phyloP scores from a whole-genome alignment of 2,888 invertebrate genomes.

The Perizoma affinitatum region DNA sequence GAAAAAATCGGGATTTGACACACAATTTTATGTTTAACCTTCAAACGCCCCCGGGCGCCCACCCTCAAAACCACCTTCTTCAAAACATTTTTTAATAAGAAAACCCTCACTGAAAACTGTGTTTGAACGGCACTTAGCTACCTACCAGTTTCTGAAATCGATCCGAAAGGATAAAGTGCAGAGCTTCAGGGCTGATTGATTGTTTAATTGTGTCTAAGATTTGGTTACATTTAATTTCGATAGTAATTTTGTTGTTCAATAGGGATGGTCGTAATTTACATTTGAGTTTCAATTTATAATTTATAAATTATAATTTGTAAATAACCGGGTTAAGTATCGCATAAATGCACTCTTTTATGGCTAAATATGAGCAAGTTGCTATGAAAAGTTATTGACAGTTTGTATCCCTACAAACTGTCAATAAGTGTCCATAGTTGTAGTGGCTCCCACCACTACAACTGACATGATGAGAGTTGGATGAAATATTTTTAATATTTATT shows the following conservation, averaged over 20 bases:
- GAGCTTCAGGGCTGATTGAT: slow-evolving; percentile 44
- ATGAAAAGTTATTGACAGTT: slow-evolving; percentile 29
- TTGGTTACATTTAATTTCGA: slow-evolving; percentile 43
- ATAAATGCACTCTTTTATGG: slow-evolving; percentile 14
- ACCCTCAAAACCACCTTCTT: slow-evolving; percentile 5
- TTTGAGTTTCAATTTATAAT: slow-evolving; percentile 19
- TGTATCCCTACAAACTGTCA: too few species aligned
- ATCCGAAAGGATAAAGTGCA: slow-evolving; percentile 39
- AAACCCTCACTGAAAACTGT: slow-evolving; percentile 16
- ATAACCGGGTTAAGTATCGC: slow-evolving; percentile 22
- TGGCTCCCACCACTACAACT: too few species aligned
- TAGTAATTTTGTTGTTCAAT: slow-evolving; percentile 33
- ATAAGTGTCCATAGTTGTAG: too few species aligned
- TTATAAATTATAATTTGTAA: slow-evolving; percentile 25
- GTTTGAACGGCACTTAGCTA: slow-evolving; percentile 5
- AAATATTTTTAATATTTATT: too few species aligned
- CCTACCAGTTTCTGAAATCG: slow-evolving; percentile 33
- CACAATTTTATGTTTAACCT: slow-evolving; percentile 25
- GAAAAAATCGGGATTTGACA: slow-evolving; percentile 14
- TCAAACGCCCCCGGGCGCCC: slow-evolving; percentile 18
- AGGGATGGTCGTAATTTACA: slow-evolving; percentile 28
- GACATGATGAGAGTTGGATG: slow-evolving; percentile 12
- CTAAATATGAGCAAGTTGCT: slow-evolving; percentile 19
- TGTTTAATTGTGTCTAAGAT: slow-evolving; percentile 50
- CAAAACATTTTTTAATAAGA: slow-evolving; percentile 27